Evolutionary conservation across 2,797 vertebrate genomes (phyloP).

Genomic region (Erpetoichthys calabaricus): DNA sequence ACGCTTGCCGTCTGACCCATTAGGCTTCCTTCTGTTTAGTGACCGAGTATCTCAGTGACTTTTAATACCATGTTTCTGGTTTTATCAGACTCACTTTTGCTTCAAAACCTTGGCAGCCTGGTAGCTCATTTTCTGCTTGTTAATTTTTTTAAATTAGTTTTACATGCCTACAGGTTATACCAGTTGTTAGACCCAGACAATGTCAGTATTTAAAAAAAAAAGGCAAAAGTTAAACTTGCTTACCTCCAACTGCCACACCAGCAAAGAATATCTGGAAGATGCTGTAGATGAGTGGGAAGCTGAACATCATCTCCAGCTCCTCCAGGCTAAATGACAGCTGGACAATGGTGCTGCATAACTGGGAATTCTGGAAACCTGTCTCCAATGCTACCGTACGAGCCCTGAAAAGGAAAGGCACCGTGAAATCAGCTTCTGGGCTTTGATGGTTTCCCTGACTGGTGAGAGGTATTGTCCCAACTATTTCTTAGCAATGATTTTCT

Average conservation of each 20-base stretch:
- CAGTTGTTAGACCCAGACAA: too few relatives aligned
- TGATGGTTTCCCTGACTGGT: not conserved
- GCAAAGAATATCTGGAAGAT: constrained; percentile 74
- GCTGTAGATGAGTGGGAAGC: constrained; percentile 91
- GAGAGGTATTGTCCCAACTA: not conserved
- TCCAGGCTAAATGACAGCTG: constrained; percentile 75
- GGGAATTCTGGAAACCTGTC: constrained; percentile 86
- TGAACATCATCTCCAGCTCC: constrained; percentile 74
- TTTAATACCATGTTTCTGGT: too few relatives aligned
- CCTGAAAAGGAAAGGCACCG: constrained; percentile 29
- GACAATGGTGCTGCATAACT: constrained; percentile 83
- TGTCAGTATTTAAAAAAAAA: not conserved
- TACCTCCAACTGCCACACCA: constrained; percentile 50
- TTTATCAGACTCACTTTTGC: too few relatives aligned
- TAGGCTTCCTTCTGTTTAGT: too few relatives aligned
- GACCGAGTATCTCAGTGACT: too few relatives aligned
- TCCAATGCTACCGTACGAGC: constrained; percentile 87
- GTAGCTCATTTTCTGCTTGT: too few relatives aligned
- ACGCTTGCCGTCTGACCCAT: too few relatives aligned
- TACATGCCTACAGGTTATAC: too few relatives aligned
- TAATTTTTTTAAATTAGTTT: too few relatives aligned
- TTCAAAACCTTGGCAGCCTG: too few relatives aligned
- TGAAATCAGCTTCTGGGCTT: not conserved
- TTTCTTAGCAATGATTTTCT: not conserved
- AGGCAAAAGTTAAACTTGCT: constrained; percentile 17